Conservation (phyloP, 2,888 invertebrate species). For the Platypus cylindrus region DNA sequence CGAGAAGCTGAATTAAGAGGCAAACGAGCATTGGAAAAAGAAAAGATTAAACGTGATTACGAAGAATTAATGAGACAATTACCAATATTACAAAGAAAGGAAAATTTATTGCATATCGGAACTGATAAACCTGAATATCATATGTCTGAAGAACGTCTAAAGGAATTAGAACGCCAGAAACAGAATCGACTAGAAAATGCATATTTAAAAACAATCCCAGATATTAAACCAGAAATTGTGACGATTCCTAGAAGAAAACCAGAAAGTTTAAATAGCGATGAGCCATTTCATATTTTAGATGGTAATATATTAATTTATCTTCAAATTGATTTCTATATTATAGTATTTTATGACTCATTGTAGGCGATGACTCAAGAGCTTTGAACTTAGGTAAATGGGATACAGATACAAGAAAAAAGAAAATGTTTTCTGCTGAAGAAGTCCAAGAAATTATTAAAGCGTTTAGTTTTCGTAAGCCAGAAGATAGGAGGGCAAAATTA, state of each 20-base stretch:
- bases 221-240: slow-evolving; percentile 23
- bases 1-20: slow-evolving; percentile 33
- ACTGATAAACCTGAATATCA: slow-evolving; percentile 32
- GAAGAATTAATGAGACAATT: slow-evolving; percentile 37
- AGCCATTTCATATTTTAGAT: slow-evolving; percentile 14
- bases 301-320: slow-evolving; percentile 4
- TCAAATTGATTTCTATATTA: neutral
- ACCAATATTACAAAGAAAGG: slow-evolving; percentile 31
- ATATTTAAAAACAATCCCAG: slow-evolving; percentile 34
- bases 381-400: slow-evolving; percentile 19
- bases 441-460: slow-evolving; percentile 22
- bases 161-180: slow-evolving; percentile 33
- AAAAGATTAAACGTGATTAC: slow-evolving; percentile 39
- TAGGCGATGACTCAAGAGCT: slow-evolving; percentile 11
- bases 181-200: slow-evolving; percentile 42
- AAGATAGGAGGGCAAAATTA: slow-evolving; percentile 23
- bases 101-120: slow-evolving; percentile 27
- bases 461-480: slow-evolving; percentile 18
- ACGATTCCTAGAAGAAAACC: slow-evolving; percentile 25
- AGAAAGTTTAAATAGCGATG: slow-evolving; percentile 6
- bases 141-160: slow-evolving; percentile 34
- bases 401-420: slow-evolving; percentile 16
- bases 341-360: slow-evolving; percentile 1
- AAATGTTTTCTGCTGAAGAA: slow-evolving; percentile 22
- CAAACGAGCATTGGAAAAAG: slow-evolving; percentile 38